Evolutionary conservation across 2,888 invertebrate genomes (phyloP).

Genomic region (Mesorhabditis sp.): DNA sequence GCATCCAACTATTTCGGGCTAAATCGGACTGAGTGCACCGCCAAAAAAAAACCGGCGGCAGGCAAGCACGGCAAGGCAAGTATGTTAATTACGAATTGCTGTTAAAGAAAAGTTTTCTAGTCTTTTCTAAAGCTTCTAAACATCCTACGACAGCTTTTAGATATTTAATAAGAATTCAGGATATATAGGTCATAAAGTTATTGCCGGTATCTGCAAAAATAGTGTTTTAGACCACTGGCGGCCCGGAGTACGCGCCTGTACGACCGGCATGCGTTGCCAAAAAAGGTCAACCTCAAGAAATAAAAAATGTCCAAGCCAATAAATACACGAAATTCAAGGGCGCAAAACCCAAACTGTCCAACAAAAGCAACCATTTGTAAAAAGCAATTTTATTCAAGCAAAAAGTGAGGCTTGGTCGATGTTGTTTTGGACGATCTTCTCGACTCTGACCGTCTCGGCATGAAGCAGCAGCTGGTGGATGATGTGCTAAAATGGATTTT

Average conservation of each 20-base stretch:
- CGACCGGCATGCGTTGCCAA: conserved; percentile 16
- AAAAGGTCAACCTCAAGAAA: conserved; percentile 1
- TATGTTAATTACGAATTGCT: too few species aligned
- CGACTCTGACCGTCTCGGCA: conserved; percentile 14
- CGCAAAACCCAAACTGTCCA: background rate
- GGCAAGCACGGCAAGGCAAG: too few species aligned
- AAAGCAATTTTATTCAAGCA: conserved; percentile 12
- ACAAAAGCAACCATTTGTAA: background rate
- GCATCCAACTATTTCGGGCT: too few species aligned
- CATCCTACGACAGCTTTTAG: too few species aligned
- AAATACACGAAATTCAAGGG: conserved; percentile 2
- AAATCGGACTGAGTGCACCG: too few species aligned
- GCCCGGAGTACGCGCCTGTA: conserved; percentile 17
- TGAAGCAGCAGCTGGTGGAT: conserved; percentile 4
- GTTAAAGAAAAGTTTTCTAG: too few species aligned
- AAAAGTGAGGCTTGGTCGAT: conserved; percentile 27
- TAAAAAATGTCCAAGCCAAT: background rate
- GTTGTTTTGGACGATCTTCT: conserved; percentile 16
- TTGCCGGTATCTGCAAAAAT: too few species aligned
- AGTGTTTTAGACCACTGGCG: conserved; percentile 13
- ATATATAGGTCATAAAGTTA: too few species aligned
- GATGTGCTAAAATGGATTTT: background rate
- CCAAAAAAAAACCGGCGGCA: too few species aligned
- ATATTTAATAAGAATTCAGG: too few species aligned
- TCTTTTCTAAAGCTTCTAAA: too few species aligned